Conservation (phyloP, 2,888 invertebrate genomes). For the Tolmerus cingulatus region DNA sequence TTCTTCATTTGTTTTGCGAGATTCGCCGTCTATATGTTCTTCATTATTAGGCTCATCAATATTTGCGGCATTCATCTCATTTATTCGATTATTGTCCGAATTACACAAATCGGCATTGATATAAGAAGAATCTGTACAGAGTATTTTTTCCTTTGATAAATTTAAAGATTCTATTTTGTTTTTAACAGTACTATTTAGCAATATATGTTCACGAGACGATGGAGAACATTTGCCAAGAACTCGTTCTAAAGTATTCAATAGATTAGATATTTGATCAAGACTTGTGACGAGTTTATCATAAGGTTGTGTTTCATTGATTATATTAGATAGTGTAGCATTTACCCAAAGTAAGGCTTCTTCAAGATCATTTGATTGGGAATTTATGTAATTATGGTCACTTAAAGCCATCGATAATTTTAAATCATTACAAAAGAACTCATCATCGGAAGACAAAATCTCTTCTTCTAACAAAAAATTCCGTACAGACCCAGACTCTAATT, state of each 20-base stretch:
- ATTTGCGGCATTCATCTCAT: background rate
- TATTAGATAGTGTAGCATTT: background rate
- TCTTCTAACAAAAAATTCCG: background rate
- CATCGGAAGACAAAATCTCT: background rate
- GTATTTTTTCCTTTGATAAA: background rate
- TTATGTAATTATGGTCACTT: conserved; percentile 23
- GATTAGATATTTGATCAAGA: background rate
- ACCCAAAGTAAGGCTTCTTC: background rate
- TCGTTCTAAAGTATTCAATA: background rate
- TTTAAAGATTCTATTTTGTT: background rate
- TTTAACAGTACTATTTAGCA: background rate
- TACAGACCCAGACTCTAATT: background rate
- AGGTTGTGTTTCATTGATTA: background rate
- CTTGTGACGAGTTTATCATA: background rate
- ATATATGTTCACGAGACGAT: background rate
- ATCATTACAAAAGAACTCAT: background rate
- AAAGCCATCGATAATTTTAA: background rate
- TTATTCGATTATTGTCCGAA: background rate
- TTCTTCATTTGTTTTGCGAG: background rate
- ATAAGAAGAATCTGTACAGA: background rate
- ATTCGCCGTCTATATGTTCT: background rate
- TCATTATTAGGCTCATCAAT: background rate
- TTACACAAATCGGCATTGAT: background rate
- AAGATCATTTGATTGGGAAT: background rate
- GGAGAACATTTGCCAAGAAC: background rate